phyloP scores from a whole-genome alignment of 2,888 invertebrate genomes.

The Eupeodes luniger region DNA sequence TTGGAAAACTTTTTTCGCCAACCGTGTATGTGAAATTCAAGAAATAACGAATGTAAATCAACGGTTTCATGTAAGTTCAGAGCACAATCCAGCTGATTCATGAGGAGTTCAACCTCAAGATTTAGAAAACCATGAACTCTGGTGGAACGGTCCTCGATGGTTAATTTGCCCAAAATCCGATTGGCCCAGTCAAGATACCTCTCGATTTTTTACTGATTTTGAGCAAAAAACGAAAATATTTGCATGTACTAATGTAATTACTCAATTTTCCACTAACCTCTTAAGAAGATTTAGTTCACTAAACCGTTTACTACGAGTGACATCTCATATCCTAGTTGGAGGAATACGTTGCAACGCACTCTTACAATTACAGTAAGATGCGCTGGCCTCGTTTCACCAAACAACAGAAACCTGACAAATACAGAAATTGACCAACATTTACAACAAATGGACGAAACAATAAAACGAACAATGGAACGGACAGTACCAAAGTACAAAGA shows the following conservation, averaged over 20 bases:
- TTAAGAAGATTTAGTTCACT: constrained; percentile 7
- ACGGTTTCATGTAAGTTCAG: too few relatives aligned
- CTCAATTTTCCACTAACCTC: not conserved
- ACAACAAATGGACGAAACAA: too few relatives aligned
- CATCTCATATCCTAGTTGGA: not conserved
- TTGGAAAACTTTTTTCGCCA: constrained; percentile 72
- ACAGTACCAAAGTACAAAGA: too few relatives aligned
- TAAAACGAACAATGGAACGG: too few relatives aligned
- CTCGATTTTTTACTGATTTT: constrained; percentile 3
- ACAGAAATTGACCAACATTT: too few relatives aligned
- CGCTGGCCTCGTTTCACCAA: too few relatives aligned
- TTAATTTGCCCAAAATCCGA: constrained; percentile 13
- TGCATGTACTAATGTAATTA: not conserved
- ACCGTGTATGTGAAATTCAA: constrained; percentile 73
- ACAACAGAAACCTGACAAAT: too few relatives aligned
- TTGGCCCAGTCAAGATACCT: too few relatives aligned
- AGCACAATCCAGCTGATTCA: not conserved
- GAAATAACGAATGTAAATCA: constrained; percentile 36
- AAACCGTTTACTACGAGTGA: constrained; percentile 11
- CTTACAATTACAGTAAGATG: too few relatives aligned
- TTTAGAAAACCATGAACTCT: constrained; percentile 48
- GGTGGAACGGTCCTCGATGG: constrained; percentile 76
- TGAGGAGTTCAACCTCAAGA: too few relatives aligned
- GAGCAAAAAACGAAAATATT: constrained; percentile 14
- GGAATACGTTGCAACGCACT: too few relatives aligned